Evolutionary conservation across 2,888 invertebrate genomes (phyloP).

Genomic region (Apodemia duryi): DNA sequence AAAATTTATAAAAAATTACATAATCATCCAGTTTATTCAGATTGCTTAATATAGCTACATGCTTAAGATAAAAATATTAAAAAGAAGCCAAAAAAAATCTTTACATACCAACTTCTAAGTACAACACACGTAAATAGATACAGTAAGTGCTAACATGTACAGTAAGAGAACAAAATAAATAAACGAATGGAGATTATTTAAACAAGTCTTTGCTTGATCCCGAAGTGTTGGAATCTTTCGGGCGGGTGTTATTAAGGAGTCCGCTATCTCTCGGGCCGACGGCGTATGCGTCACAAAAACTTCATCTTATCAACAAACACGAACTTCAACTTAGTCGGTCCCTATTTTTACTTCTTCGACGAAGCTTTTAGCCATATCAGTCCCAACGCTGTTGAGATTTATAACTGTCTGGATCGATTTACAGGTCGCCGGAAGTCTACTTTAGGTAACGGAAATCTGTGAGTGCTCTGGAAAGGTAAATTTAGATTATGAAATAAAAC

Average conservation of each 20-base stretch:
- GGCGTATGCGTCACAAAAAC: slow-evolving; percentile 60
- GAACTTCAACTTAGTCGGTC: slow-evolving; percentile 70
- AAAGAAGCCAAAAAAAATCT: not conserved
- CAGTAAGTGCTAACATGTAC: too few species aligned
- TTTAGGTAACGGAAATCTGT: slow-evolving; percentile 64
- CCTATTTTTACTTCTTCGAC: slow-evolving; percentile 61
- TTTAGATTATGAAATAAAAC: slow-evolving; percentile 33
- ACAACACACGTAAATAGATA: not conserved
- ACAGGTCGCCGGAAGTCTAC: slow-evolving; percentile 67
- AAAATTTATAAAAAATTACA: too few species aligned
- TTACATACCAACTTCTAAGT: not conserved
- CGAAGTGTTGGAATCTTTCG: slow-evolving; percentile 56
- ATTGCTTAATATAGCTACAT: too few species aligned
- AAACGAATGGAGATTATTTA: slow-evolving; percentile 43
- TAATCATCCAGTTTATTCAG: too few species aligned
- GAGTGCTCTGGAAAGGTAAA: slow-evolving; percentile 48
- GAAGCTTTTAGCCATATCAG: slow-evolving; percentile 74
- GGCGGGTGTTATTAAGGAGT: slow-evolving; percentile 59
- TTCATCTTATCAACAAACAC: slow-evolving; percentile 72
- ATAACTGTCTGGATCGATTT: slow-evolving; percentile 64
- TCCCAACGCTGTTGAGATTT: slow-evolving; percentile 56
- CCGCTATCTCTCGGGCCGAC: slow-evolving; percentile 62
- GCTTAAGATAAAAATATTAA: too few species aligned
- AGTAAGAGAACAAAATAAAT: slow-evolving; percentile 48
- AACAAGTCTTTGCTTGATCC: slow-evolving; percentile 49